Base-by-base conservation (phyloP, 2,888 invertebrate species). In the Elmis aenea region DNA sequence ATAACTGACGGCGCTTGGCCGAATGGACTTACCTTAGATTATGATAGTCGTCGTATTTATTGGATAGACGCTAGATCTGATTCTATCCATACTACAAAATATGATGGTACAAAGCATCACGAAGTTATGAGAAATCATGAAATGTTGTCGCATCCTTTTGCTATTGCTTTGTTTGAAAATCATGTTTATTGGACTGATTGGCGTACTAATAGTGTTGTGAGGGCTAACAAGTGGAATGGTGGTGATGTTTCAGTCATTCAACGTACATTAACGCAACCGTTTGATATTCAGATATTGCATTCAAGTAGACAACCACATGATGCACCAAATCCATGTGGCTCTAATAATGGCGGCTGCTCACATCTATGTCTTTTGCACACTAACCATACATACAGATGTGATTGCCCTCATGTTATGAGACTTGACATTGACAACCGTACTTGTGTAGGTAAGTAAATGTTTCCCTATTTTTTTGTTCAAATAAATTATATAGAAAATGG, bases 171-270 rank as follows among this genome's bases (percentile, higher is more conserved):
- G 38, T 91, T 85, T 70, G 91, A 86, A 61, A 82, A 83, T 58
- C 81, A 85, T 66, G 82, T 93, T 6, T 94, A 89, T 70, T 94
- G 92, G 91, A 92, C 91, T 0, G 93, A 94, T 70, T 93, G 94
- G 94, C 75, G 89, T 46, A 83, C 83, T 35, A 89, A 88, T 63
- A 83, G 86, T 43, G 85, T 94, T 2, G 81, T 88, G 51, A 73
- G 85, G 57, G 90, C 91, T 15, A 86, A 87, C 70, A 93, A 93
- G 69, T 91, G 87, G 83, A 83, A 83, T 64, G 88, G 84, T 40
- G 76, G 79, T 12, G 81, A 85, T 62, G 82, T 89, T 2, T 73
- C 77, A 39, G 79, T 86, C 9, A 78, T 93, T 51, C 88, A 90
- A 64, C 74, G 85, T 48, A 86, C 89, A 6, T 75, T 85, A 43